Percentiles rank a stretch among this genome's conserved stretches.
Conservation (phyloP, 2,113 vertebrate genomes). For the Antechinus flavipes region DNA sequence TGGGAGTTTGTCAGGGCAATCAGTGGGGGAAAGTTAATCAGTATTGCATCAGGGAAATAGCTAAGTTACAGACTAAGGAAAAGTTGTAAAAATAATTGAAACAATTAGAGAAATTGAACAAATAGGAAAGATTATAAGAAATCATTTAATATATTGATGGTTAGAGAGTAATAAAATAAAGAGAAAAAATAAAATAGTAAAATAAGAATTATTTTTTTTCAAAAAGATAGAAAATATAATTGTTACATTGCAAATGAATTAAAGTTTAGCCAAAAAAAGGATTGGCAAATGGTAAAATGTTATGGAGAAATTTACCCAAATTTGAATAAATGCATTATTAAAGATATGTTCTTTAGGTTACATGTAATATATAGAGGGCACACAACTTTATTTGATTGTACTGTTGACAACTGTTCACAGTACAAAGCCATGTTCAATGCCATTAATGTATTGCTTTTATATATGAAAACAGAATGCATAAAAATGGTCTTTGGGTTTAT, state of each 20-base stretch:
- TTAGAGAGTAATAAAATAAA: constrained; percentile 48
- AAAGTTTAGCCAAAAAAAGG: constrained; percentile 15
- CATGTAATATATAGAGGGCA: background rate
- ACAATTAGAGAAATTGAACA: constrained; percentile 69
- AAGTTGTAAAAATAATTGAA: constrained; percentile 69
- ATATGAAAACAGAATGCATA: background rate
- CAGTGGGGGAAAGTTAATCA: constrained; percentile 79
- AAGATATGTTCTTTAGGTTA: background rate
- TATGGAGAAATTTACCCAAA: background rate
- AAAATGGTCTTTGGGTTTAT: background rate
- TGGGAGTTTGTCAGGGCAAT: constrained; percentile 77
- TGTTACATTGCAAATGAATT: constrained; percentile 36
- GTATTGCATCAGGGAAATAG: constrained; percentile 71
- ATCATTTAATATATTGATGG: constrained; percentile 50
- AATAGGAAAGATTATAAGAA: constrained; percentile 34
- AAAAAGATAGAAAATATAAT: constrained; percentile 31
- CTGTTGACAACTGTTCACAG: background rate
- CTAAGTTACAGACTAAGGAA: constrained; percentile 72
- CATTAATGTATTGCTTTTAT: background rate
- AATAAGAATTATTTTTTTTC: constrained; percentile 2
- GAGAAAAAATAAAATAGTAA: background rate
- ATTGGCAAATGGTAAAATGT: constrained; percentile 20
- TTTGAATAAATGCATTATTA: background rate
- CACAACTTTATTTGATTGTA: background rate
- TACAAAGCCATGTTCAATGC: background rate